A percentile compares a stretch with the other conserved stretches of the same genome.
phyloP scores from a whole-genome alignment of 2,888 invertebrate genomes.

The Polymixis lichenea region DNA sequence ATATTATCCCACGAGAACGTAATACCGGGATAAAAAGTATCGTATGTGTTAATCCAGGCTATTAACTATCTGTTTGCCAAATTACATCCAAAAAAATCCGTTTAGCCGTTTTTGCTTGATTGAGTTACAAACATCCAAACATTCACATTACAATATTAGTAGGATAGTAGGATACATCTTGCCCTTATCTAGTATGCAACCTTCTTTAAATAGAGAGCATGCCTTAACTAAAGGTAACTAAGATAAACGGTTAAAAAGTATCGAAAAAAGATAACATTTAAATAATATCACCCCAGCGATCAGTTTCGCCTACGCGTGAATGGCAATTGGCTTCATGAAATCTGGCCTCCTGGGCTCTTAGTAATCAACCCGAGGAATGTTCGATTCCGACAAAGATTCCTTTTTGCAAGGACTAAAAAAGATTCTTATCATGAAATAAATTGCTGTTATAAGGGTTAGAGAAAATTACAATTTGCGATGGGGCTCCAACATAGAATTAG shows the following conservation, averaged over 20 bases:
- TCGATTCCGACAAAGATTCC: conserved; percentile 85
- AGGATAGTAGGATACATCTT: conserved; percentile 10
- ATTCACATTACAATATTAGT: no score
- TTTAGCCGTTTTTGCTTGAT: background rate
- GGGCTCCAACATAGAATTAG: conserved; percentile 81
- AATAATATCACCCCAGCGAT: conserved; percentile 90
- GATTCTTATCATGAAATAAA: conserved; percentile 87
- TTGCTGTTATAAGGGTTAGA: conserved; percentile 83
- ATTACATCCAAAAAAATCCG: background rate
- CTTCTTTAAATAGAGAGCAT: conserved; percentile 48
- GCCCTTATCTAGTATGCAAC: conserved; percentile 29
- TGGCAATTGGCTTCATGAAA: conserved; percentile 87
- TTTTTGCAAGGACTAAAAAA: conserved; percentile 86
- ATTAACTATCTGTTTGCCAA: background rate
- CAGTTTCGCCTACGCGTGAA: conserved; percentile 87
- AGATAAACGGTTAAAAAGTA: conserved; percentile 83
- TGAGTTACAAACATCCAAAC: no score
- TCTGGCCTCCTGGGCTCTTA: conserved; percentile 88
- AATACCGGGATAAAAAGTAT: background rate
- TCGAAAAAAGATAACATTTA: conserved; percentile 90
- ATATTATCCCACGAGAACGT: background rate
- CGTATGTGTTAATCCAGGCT: background rate
- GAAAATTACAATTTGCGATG: conserved; percentile 88
- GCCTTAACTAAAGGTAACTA: conserved; percentile 68
- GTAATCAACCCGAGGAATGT: conserved; percentile 87